These are phyloP conservation scores for Brachionus manjavacas DNA, from an alignment of 1,140 invertebrate species.

Conservation along the genomic window DNA sequence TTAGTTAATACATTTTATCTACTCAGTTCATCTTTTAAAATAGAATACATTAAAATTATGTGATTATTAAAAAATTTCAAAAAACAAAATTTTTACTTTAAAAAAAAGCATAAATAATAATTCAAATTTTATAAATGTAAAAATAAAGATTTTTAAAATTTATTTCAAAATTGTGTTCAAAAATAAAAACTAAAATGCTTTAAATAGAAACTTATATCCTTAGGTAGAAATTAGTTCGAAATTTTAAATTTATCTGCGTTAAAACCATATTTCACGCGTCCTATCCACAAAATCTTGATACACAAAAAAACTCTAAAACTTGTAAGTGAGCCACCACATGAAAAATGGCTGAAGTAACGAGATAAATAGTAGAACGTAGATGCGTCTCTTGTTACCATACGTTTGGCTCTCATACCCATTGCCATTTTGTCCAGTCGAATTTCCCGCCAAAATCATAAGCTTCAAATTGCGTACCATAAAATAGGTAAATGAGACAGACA, in stretches of 20 bases:
- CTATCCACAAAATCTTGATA: background rate
- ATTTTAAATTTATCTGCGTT: background rate
- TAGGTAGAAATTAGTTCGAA: background rate
- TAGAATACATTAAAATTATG: too few relatives aligned
- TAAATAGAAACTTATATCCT: background rate
- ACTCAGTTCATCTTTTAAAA: too few relatives aligned
- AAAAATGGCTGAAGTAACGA: conserved; percentile 32
- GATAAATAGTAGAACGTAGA: conserved; percentile 23
- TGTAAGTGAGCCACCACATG: conserved; percentile 30
- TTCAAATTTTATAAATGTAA: background rate
- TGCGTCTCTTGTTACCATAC: conserved; percentile 16
- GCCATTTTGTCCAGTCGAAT: background rate
- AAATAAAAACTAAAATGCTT: background rate
- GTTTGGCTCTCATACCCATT: background rate
- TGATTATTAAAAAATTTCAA: too few relatives aligned
- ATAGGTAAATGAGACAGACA: conserved; percentile 20
- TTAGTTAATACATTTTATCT: too few relatives aligned
- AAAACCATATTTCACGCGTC: background rate
- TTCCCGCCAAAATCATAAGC: conserved; percentile 1
- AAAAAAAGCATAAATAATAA: too few relatives aligned
- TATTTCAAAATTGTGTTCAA: background rate
- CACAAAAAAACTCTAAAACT: background rate
- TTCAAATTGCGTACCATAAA: conserved; percentile 38
- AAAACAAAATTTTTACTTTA: too few relatives aligned
- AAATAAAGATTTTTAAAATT: background rate